A percentile compares a stretch with the other conserved stretches of the same genome.
These are phyloP conservation scores for Pachymerium ferrugineum DNA, from an alignment of 2,888 invertebrate genomes.

Conservation along the genomic window DNA sequence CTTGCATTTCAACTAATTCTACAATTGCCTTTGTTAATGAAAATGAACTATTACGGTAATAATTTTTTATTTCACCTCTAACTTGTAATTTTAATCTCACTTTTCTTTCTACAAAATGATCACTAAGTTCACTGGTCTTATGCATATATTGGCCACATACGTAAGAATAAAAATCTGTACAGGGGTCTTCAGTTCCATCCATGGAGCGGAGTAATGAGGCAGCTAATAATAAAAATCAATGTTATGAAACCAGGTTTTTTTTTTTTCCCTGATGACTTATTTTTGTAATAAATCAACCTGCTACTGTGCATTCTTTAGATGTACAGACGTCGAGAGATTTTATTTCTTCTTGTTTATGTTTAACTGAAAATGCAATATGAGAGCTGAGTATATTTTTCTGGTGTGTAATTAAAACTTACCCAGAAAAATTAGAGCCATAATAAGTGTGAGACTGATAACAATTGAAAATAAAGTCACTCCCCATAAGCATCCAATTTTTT, in stretches of 20 bases:
- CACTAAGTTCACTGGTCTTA: background rate
- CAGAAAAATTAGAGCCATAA: no score
- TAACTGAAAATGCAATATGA: background rate
- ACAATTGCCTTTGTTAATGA: background rate
- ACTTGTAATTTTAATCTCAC: background rate
- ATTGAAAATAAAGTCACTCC: no score
- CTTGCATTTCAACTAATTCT: background rate
- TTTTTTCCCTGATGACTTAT: background rate
- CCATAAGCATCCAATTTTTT: no score
- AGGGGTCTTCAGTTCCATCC: conserved; percentile 37
- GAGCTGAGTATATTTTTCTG: background rate
- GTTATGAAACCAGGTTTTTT: background rate
- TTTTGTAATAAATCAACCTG: background rate
- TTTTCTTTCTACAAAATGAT: background rate
- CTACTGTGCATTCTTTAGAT: background rate
- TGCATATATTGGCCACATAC: conserved; percentile 16
- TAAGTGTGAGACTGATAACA: no score
- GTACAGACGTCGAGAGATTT: background rate
- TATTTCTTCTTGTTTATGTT: background rate
- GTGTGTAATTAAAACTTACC: no score
- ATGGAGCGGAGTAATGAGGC: conserved; percentile 35
- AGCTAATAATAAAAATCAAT: no score
- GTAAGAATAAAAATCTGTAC: conserved; percentile 38
- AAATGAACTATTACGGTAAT: background rate
- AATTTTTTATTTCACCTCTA: background rate